Conservation (phyloP, 2,113 vertebrate genomes). For the Ia io region DNA sequence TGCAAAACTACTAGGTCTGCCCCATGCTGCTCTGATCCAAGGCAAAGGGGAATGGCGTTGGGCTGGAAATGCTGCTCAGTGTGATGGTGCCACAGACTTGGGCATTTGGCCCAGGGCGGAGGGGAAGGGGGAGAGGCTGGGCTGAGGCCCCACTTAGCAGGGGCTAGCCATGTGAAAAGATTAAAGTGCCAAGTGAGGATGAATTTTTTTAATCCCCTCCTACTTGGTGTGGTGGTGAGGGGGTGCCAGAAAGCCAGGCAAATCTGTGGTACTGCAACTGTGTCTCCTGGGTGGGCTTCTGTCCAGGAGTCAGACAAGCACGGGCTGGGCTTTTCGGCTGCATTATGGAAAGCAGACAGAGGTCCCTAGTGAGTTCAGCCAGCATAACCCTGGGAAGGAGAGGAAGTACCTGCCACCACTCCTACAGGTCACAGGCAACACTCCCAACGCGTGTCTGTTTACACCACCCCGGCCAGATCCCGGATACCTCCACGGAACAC, state of each 20-base stretch:
- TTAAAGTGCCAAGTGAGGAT: neutral
- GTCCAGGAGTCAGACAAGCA: neutral
- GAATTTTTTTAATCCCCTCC: neutral
- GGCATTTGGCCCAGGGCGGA: neutral
- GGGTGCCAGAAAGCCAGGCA: neutral
- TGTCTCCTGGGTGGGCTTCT: neutral
- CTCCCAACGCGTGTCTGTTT: too few relatives aligned
- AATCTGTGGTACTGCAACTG: neutral
- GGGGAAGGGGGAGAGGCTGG: too few relatives aligned
- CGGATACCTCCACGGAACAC: neutral
- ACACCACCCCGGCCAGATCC: neutral
- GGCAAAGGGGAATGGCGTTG: neutral
- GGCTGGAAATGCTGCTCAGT: neutral
- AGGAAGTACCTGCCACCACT: neutral
- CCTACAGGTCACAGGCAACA: neutral
- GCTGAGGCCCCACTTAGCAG: too few relatives aligned
- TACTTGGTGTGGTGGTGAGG: neutral
- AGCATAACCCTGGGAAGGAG: neutral
- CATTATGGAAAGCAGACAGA: neutral
- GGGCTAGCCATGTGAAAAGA: neutral
- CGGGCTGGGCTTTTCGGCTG: neutral
- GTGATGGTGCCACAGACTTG: neutral
- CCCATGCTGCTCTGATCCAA: neutral
- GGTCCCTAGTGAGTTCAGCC: neutral
- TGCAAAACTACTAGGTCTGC: neutral